A percentile compares a stretch with the other conserved stretches of the same genome.
Evolutionary conservation across 2,113 vertebrate genomes (phyloP).

Genomic region (Damaliscus lunatus): DNA sequence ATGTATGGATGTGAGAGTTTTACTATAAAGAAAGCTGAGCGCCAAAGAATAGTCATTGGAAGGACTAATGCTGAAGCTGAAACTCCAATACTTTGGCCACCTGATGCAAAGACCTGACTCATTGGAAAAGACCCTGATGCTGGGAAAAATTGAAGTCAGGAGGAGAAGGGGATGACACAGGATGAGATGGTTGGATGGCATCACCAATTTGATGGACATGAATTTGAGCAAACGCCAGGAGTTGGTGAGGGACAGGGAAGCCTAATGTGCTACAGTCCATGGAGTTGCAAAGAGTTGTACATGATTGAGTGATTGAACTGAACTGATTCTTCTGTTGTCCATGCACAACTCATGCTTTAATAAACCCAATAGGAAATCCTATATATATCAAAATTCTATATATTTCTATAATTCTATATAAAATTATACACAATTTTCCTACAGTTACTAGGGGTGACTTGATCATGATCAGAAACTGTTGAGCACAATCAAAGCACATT

Average conservation of each 20-base stretch:
- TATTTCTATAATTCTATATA: neutral
- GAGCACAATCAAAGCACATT: neutral
- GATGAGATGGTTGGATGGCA: neutral
- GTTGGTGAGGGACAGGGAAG: neutral
- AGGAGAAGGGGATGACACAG: neutral
- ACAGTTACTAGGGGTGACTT: neutral
- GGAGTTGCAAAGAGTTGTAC: neutral
- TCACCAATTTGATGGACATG: neutral
- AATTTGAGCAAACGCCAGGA: neutral
- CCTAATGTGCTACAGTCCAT: neutral
- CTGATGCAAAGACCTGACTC: neutral
- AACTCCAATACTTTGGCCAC: neutral
- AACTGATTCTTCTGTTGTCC: neutral
- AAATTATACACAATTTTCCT: neutral
- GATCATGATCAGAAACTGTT: neutral
- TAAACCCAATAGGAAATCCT: neutral
- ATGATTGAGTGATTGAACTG: fast-evolving
- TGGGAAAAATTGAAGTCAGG: neutral
- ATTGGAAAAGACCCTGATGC: neutral
- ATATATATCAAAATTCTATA: neutral
- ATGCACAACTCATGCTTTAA: neutral
- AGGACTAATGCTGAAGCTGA: neutral
- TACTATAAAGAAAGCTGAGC: neutral
- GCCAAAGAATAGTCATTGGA: neutral
- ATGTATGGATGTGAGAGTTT: neutral